A percentile compares a stretch with the other conserved stretches of the same genome.
phyloP scores from a whole-genome alignment of 1,140 invertebrate genomes.

The Psix sp. region DNA sequence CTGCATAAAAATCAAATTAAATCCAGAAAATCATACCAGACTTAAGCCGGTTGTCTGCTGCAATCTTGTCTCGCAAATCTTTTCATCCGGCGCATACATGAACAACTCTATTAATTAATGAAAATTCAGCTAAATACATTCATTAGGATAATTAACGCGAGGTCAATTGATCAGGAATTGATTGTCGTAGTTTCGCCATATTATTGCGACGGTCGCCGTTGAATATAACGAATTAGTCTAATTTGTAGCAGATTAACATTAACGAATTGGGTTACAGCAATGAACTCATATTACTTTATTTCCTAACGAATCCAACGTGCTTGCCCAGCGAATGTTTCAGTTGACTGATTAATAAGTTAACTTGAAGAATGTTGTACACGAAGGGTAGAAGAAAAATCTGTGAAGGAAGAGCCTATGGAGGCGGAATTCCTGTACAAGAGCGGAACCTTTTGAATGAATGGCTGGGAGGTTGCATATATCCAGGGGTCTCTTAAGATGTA shows the following conservation, averaged over 20 bases:
- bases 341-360: no score
- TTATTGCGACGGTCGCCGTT: no score
- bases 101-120: background rate
- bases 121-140: background rate
- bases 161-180: no score
- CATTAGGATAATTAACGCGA: no score
- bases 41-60: background rate
- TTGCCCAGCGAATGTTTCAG: background rate
- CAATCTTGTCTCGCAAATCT: conserved; percentile 15
- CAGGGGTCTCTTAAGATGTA: conserved; percentile 13
- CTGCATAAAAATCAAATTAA: conserved; percentile 35
- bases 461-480: conserved; percentile 15
- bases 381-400: conserved; percentile 5
- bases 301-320: no score
- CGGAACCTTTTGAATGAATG: conserved; percentile 16
- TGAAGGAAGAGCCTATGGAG: background rate
- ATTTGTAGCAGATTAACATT: no score
- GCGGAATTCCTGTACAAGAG: conserved; percentile 9
- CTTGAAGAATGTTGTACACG: background rate
- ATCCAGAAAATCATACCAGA: conserved; percentile 7
- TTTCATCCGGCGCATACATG: background rate
- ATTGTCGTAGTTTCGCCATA: no score
- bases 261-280: no score
- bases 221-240: no score
- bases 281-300: no score